Evolutionary conservation across 2,888 invertebrate genomes (phyloP), one percentile per base, ranked within the genome.

Genomic region (Mythimna impura): DNA sequence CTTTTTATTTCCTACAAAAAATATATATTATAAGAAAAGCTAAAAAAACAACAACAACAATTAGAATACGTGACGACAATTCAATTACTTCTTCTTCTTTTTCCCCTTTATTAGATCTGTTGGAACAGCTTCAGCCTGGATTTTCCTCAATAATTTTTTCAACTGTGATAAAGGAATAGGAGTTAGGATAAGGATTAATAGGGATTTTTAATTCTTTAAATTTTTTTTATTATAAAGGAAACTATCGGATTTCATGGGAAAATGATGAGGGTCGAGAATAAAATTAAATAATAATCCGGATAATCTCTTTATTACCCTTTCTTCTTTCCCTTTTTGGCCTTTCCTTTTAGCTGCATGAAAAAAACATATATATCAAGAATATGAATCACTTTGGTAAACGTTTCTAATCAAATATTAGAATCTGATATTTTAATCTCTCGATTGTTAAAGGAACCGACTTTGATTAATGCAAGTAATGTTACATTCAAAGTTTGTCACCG

Each of bases 301-400:
- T 55, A 34, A 55, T 66, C 17, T 9, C 6, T 71, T 71, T 57
- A 69, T 91, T 93, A 93, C 14, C 83, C 88, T 88, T 96, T 96
- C 89, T 95, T 96, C 89, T 95, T 96, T 61, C 93, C 94, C 81
- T 94, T 96, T 89, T 94, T 95, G 79, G 89, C 91, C 87, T 93
- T 95, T 83, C 93, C 94, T 90, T 95, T 95, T 70, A 90, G 93
- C 92, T 92, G 94, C 92, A 72, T 93, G 91, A 62, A 80, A 55
- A 57, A 62, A 77, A 50, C 36, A 47, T 7, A 20, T 0, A 20
- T 6, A 14, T 63, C 0, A 54, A 36, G 17, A 61, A 54, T 7
- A 54, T 61, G 12, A 0, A 14, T 54, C 14, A 36, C 9, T n/a
- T 43, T 22, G 2, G 43, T 4, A n/a, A 12, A 3, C 3, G 10